Percentiles rank a stretch among this genome's conserved stretches.
Evolutionary conservation across 2,888 invertebrate species (phyloP).

Genomic region (Thymelicus lineola): DNA sequence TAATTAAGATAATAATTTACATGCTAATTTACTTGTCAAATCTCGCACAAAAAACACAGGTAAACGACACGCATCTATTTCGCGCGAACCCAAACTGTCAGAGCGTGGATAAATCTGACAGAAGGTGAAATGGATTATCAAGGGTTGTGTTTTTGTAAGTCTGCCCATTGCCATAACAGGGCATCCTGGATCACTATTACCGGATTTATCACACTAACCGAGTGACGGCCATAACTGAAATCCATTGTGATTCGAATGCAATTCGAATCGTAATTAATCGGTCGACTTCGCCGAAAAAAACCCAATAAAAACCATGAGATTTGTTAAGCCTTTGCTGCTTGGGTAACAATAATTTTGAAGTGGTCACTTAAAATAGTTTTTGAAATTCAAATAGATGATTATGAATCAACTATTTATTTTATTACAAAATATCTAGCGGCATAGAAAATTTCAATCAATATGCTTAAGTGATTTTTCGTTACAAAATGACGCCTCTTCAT

Average conservation of each 20-base stretch:
- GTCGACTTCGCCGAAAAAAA: slow-evolving; percentile 68
- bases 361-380: neutral
- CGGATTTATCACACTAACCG: slow-evolving; percentile 63
- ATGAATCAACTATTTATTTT: neutral
- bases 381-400: neutral
- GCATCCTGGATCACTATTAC: slow-evolving; percentile 46
- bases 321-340: slow-evolving; percentile 61
- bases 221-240: slow-evolving; percentile 68
- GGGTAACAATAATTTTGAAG: slow-evolving; percentile 59
- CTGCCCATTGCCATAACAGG: slow-evolving; percentile 50
- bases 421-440: too few relatives aligned
- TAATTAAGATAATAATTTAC: slow-evolving; percentile 9
- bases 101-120: slow-evolving; percentile 33
- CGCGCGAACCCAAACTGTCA: slow-evolving; percentile 38
- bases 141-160: slow-evolving; percentile 43
- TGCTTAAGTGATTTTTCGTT: neutral
- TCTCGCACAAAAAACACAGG: slow-evolving; percentile 29
- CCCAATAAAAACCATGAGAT: slow-evolving; percentile 70
- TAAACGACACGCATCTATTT: slow-evolving; percentile 12
- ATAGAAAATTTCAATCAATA: slow-evolving; percentile 5
- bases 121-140: slow-evolving; percentile 30
- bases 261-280: slow-evolving; percentile 69
- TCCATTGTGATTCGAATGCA: slow-evolving; percentile 66
- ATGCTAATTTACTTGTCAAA: slow-evolving; percentile 23
- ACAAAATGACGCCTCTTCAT: neutral